Base-by-base conservation (phyloP, 2,797 vertebrate genomes). In the Pipistrellus pygmaeus region DNA sequence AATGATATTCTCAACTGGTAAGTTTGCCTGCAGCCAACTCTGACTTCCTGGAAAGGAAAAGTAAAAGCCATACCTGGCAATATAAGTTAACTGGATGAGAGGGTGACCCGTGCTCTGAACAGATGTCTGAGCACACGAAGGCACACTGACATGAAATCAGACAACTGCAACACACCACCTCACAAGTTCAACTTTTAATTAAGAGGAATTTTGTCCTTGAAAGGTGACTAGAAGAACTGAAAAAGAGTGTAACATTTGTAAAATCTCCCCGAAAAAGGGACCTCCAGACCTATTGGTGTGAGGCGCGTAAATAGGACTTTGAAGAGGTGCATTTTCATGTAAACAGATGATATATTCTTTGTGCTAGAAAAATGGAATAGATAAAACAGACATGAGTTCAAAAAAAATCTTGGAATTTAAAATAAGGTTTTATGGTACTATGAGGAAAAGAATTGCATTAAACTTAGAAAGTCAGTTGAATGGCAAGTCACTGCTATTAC, bases 181-280 rank as follows among this genome's bases (percentile, higher is more conserved):
- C 55, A 92, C 78, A 94, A 92, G 86, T 80, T 95, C 91, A 95
- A 94, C 53, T 89, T 92, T 95, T 95, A 96, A 96, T 96, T 93
- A 95, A 94, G 80, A 77, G 25, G 80, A 91, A 93, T 95, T 94
- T 89, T 92, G 86, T 82, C 94, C 91, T 87, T 97, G 86, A 94
- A 89, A 91, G 48, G 84, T 89, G 51, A 91, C 57, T 73, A 80
- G 21, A 93, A 32, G 3, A 94, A 88, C 55, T 69, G 55, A 95
- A 77, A 51, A 96, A 88, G 35, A 76, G 80, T 30, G 7, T 88
- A 86, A 80, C 77, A 91, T 88, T 87, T 96, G 48, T 32, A 93
- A 94, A 94, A 88, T 95, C 32, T 88, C n/a, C 23, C 6, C 66
- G 18, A n/a, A 64, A 88, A 93, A 82, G 75, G 20, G 20, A 75